These are phyloP conservation scores for Pteruthius melanotis DNA, from an alignment of 2,113 vertebrate genomes.

Conservation along the genomic window DNA sequence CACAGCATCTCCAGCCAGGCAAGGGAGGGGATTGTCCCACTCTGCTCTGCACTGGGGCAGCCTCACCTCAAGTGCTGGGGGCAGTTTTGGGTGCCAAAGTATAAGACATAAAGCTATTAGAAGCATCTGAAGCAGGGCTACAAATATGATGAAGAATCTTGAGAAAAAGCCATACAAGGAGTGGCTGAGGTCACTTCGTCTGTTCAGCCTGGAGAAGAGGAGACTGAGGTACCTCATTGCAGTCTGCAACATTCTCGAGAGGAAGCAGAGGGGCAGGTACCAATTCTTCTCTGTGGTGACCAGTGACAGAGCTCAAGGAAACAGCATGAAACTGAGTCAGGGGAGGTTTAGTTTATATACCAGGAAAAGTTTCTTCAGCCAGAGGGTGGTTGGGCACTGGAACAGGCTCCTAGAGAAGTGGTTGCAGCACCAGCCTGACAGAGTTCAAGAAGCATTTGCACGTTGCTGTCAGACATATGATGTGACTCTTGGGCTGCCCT, in stretches of 20 bases:
- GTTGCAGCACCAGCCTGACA: not conserved
- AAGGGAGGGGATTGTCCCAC: not conserved
- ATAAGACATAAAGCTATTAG: not conserved
- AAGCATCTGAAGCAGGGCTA: not conserved
- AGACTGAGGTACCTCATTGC: not conserved
- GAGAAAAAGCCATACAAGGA: not conserved
- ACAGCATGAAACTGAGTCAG: not conserved
- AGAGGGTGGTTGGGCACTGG: not conserved
- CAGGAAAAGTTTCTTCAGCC: not conserved
- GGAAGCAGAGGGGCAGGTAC: not conserved
- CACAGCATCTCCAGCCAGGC: rapidly evolving
- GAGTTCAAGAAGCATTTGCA: not conserved
- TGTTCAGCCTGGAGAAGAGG: not conserved
- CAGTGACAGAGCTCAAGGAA: not conserved
- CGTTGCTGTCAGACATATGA: not conserved
- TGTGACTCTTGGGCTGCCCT: not conserved
- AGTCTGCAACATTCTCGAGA: not conserved
- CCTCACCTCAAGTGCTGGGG: rapidly evolving
- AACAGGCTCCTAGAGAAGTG: not conserved
- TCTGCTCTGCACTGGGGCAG: rapidly evolving
- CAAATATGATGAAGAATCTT: not conserved
- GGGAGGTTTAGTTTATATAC: not conserved
- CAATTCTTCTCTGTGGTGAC: not conserved
- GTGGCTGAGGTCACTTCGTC: not conserved
- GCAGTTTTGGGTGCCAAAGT: rapidly evolving